Conservation (phyloP, 2,797 vertebrate genomes). For the Ctenopoma kingsleyae region DNA sequence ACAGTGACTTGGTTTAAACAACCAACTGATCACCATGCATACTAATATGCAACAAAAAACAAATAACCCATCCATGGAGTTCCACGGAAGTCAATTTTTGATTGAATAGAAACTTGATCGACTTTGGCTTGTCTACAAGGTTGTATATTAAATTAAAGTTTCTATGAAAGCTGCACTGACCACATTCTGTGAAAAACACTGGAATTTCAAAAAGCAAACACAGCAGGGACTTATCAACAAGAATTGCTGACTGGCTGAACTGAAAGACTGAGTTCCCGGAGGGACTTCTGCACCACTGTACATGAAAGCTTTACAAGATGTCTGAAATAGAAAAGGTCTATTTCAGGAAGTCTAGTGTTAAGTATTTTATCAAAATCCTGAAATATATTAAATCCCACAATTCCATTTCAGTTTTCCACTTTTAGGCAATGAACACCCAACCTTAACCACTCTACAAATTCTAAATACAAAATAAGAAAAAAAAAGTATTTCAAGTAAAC, state of each 20-base stretch:
- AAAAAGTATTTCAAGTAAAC: conserved; percentile 73
- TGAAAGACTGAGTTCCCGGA: conserved; percentile 13
- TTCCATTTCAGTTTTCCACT: neutral
- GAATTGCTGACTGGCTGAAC: neutral
- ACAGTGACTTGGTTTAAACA: neutral
- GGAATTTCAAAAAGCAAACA: too few relatives aligned
- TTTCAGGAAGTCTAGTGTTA: conserved; percentile 1
- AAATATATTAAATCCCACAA: neutral
- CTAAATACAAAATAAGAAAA: conserved; percentile 65
- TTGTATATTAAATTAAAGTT: too few relatives aligned
- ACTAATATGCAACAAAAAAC: conserved; percentile 11
- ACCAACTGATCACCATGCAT: neutral
- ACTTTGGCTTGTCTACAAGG: conserved; percentile 1
- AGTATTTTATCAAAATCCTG: neutral
- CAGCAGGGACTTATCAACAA: too few relatives aligned
- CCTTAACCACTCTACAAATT: conserved; percentile 77
- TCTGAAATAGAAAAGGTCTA: too few relatives aligned
- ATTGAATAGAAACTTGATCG: neutral
- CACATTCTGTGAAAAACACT: too few relatives aligned
- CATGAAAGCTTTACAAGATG: neutral
- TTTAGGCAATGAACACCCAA: conserved; percentile 58
- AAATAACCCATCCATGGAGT: neutral
- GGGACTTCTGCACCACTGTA: neutral
- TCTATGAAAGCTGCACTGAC: too few relatives aligned
- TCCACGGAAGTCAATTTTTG: neutral